Evolutionary conservation across 1,140 invertebrate species (phyloP), one percentile per base, ranked within the genome.

Genomic region (Penaeus indicus): DNA sequence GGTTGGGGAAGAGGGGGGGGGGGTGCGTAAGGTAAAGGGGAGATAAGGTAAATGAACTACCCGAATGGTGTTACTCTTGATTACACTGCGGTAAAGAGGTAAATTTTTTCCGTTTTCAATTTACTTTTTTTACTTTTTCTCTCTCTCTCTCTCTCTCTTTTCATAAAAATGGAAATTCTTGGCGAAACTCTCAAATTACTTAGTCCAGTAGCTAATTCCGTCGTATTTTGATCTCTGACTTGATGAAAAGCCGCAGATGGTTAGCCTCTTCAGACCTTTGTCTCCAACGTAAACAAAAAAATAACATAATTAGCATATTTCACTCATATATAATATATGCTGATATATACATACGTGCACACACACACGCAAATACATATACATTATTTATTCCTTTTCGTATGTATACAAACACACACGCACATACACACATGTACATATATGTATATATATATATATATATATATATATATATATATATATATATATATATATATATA

Each of bases 401-500:
- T 38, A 18, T 38, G 7, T 82, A 62, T 82, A 62, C 62, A 25
- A 63, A 62, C 62, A 62, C 62, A 25, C 62, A 62, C 62, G 27
- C 62, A 62, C 62, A 62, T 82, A 82, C 54, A 82, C 62, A 82
- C 54, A 82, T 63, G 63, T 82, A 82, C 63, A 63, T 82, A n/a
- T n/a, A 81, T 81, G 22, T 81, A 81, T 60, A 47, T 54, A n/a
- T 47, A 81, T n/a, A 54, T n/a, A 81, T 81, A n/a, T 54, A 81
- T 61, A 81, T 54, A 81, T 61, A 61, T 54, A 61, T 61, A 61
- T 54, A 61, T 22, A 21, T 61, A 21, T 25, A 61, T 61, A 61
- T 61, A 61, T 25, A 81, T 81, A 60, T 81, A 60, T 81, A 81
- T 47, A 47, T 81, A 81, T 81, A 81, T 82, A 82, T 82, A 82